phyloP scores from a whole-genome alignment of 2,113 vertebrate genomes.

The Kryptolebias marmoratus region DNA sequence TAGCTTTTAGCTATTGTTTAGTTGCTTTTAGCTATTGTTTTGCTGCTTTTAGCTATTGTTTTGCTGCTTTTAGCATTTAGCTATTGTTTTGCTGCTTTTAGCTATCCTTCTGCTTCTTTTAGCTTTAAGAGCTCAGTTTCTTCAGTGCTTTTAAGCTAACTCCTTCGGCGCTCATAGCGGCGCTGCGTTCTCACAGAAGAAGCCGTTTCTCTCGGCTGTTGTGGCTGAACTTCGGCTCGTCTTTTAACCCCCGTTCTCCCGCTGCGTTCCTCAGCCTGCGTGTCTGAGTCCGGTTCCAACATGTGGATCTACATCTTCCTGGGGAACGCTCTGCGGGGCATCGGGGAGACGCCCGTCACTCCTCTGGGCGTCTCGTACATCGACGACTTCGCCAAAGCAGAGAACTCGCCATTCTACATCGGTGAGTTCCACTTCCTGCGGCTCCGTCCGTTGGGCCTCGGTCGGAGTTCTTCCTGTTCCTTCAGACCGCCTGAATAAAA shows the following conservation, averaged over 20 bases:
- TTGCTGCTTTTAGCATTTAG: too few species aligned
- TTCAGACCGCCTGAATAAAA: not conserved
- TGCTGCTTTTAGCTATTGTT: too few species aligned
- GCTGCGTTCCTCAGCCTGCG: slow-evolving; percentile 75
- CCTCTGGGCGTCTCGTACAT: slow-evolving; percentile 92
- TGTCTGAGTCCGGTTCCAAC: slow-evolving; percentile 78
- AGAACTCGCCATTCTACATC: slow-evolving; percentile 88
- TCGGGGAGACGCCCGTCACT: slow-evolving; percentile 89
- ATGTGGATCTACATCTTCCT: slow-evolving; percentile 91
- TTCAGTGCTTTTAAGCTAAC: too few species aligned
- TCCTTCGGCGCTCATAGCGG: too few species aligned
- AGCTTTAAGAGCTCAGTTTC: too few species aligned
- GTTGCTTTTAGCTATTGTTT: too few species aligned
- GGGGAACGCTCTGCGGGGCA: slow-evolving; percentile 90
- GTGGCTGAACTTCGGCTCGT: not conserved
- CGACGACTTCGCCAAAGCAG: slow-evolving; percentile 89
- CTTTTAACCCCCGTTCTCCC: too few species aligned
- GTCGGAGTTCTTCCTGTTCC: not conserved
- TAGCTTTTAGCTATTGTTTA: too few species aligned
- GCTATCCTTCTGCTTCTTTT: too few species aligned
- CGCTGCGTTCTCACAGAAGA: too few species aligned
- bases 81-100: too few species aligned
- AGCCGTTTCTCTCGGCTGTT: not conserved
- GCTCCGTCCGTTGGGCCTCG: too few species aligned
- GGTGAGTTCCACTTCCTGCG: slow-evolving; percentile 73